Evolutionary conservation across 1,140 invertebrate species (phyloP).

Genomic region (Zaprionus inermis): DNA sequence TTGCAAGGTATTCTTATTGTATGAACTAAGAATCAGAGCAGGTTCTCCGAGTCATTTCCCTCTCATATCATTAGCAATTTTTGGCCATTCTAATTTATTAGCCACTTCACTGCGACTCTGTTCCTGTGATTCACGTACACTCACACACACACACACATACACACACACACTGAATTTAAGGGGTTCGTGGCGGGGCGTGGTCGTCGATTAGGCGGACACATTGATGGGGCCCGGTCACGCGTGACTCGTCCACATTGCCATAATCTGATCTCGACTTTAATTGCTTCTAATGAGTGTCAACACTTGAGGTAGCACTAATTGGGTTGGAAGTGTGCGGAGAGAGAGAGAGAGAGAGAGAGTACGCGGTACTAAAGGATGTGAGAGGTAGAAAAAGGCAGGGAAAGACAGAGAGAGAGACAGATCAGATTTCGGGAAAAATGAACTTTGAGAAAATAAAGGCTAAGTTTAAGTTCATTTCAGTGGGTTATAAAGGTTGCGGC

Average conservation of each 20-base stretch:
- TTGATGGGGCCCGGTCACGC: constrained; percentile 54
- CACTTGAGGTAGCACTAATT: constrained; percentile 55
- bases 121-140: constrained; percentile 58
- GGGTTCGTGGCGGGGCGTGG: constrained; percentile 32
- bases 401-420: constrained; percentile 5
- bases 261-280: constrained; percentile 78
- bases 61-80: constrained; percentile 40
- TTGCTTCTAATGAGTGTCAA: constrained; percentile 78
- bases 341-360: neutral
- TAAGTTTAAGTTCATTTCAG: neutral
- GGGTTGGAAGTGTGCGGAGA: constrained; percentile 1
- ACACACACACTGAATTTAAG: no score
- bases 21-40: neutral
- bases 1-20: neutral
- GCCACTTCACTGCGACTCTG: constrained; percentile 36
- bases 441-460: constrained; percentile 9
- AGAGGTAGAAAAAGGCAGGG: neutral
- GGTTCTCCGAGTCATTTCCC: constrained; percentile 22
- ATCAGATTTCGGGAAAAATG: neutral
- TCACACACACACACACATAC: no score
- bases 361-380: neutral
- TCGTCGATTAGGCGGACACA: constrained; percentile 17
- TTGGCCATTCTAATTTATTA: constrained; percentile 52
- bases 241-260: constrained; percentile 56
- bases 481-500: no score